Conservation (phyloP, 2,888 invertebrate species). For the Pyrochroa serraticornis region DNA sequence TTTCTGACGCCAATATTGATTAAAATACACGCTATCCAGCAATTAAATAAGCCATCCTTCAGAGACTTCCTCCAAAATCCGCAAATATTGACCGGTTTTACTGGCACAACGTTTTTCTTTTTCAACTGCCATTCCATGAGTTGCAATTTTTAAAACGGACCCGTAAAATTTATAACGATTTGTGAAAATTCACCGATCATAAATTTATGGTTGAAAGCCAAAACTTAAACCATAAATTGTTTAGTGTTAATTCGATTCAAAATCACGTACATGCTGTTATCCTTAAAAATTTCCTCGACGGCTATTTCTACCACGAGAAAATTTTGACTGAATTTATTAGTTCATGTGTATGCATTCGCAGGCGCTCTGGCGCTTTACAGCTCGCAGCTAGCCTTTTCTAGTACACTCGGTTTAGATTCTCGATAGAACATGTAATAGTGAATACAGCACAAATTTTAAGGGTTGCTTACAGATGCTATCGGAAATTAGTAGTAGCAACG, state of each 20-base stretch:
- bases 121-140: background rate
- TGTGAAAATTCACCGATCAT: slow-evolving; percentile 1
- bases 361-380: slow-evolving; percentile 14
- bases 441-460: slow-evolving; percentile 19
- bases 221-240: too few relatives aligned
- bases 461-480: slow-evolving; percentile 22
- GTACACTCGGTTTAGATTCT: slow-evolving; percentile 28
- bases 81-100: background rate
- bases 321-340: slow-evolving; percentile 21
- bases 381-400: slow-evolving; percentile 26
- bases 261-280: slow-evolving; percentile 9
- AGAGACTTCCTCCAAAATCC: background rate
- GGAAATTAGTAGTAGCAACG: slow-evolving; percentile 13
- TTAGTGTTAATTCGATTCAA: background rate
- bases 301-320: background rate
- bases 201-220: too few relatives aligned
- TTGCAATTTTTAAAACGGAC: slow-evolving; percentile 3
- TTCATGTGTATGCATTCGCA: slow-evolving; percentile 27
- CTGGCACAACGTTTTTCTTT: background rate
- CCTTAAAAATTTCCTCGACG: background rate
- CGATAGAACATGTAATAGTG: slow-evolving; percentile 32
- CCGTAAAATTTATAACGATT: too few relatives aligned
- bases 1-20: slow-evolving; percentile 23
- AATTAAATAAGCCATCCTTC: slow-evolving; percentile 14
- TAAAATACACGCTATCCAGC: slow-evolving; percentile 26